A percentile compares a stretch with the other conserved stretches of the same genome.
phyloP scores from a whole-genome alignment of 2,113 vertebrate genomes.

The Catharus bicknelli region DNA sequence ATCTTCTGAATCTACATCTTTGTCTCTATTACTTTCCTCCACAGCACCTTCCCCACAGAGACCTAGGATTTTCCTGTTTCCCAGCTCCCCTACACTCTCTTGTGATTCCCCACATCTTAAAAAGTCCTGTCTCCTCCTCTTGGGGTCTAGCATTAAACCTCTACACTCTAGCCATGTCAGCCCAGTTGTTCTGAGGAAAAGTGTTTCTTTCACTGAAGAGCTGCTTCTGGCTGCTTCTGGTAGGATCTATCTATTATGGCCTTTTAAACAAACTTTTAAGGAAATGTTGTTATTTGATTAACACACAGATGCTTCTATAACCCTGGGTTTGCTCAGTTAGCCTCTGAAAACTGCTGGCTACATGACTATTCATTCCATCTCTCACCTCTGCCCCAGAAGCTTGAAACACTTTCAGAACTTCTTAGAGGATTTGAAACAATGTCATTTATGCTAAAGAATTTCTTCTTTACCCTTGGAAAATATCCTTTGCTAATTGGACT shows the following conservation, averaged over 20 bases:
- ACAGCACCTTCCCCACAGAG: constrained; percentile 81
- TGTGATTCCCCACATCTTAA: constrained; percentile 82
- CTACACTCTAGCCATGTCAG: constrained; percentile 84
- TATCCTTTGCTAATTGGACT: background rate
- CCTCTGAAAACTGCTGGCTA: constrained; percentile 66
- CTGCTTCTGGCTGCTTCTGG: constrained; percentile 93
- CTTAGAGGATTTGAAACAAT: background rate
- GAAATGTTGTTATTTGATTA: constrained; percentile 27
- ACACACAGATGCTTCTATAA: constrained; percentile 42
- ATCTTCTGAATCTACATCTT: constrained; percentile 78
- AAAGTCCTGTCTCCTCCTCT: constrained; percentile 80
- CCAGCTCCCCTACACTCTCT: constrained; percentile 89
- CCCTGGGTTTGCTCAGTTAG: constrained; percentile 4
- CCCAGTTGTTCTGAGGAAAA: constrained; percentile 93
- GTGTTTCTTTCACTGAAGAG: constrained; percentile 97
- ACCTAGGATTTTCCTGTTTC: constrained; percentile 87
- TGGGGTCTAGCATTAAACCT: constrained; percentile 81
- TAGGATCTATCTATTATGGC: constrained; percentile 84
- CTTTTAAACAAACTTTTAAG: constrained; percentile 60
- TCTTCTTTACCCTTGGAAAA: background rate
- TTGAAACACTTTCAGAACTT: constrained; percentile 18
- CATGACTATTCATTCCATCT: constrained; percentile 30
- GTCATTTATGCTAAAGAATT: background rate
- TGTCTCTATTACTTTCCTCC: constrained; percentile 79
- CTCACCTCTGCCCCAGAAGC: constrained; percentile 3